Conservation (phyloP, 2,797 vertebrate genomes). For the Mus caroli region DNA sequence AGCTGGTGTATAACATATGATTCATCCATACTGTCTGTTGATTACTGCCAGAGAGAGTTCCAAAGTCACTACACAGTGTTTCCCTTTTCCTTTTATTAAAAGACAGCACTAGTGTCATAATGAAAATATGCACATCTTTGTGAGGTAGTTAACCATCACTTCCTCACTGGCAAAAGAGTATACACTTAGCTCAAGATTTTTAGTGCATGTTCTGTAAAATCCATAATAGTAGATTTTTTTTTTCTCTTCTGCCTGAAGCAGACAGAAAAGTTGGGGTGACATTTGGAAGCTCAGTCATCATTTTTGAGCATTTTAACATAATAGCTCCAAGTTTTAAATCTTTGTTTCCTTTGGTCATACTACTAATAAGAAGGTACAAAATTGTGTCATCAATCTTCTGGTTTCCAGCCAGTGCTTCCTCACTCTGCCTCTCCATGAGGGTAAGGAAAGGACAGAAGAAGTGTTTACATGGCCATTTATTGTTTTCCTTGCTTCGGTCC, state of each 20-base stretch:
- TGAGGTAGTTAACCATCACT: constrained; percentile 12
- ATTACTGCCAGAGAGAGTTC: neutral
- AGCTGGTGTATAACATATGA: neutral
- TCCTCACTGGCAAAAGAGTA: neutral
- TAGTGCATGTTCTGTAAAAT: constrained; percentile 28
- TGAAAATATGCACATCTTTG: neutral
- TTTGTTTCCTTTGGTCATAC: neutral
- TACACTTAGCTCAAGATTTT: constrained; percentile 29
- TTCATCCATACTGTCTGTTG: neutral
- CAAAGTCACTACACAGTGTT: neutral
- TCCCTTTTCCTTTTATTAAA: constrained; percentile 46
- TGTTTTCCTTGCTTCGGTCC: neutral
- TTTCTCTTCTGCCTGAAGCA: neutral
- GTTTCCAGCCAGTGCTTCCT: neutral
- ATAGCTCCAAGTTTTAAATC: constrained; percentile 14
- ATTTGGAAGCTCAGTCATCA: neutral
- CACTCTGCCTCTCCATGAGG: neutral
- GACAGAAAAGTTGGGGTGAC: neutral
- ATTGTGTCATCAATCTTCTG: constrained; percentile 21
- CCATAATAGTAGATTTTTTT: neutral
- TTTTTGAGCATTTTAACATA: constrained; percentile 46
- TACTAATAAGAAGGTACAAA: constrained; percentile 27
- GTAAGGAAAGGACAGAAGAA: constrained; percentile 25
- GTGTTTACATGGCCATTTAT: constrained; percentile 7
- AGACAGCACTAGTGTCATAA: neutral